Evolutionary conservation across 2,113 vertebrate genomes (phyloP).

Genomic region (Etheostoma spectabile): DNA sequence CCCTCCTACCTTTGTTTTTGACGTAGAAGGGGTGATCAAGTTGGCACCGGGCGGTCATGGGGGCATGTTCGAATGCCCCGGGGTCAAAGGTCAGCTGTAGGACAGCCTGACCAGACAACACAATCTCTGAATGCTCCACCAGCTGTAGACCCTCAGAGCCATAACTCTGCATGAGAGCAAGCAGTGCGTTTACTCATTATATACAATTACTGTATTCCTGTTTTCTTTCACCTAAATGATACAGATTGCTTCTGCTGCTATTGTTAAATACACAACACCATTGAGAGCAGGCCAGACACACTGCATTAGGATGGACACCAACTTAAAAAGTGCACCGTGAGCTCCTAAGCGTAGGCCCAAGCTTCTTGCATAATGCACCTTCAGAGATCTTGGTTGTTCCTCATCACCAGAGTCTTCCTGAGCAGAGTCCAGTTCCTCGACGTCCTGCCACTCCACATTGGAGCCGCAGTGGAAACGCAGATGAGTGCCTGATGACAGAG

Average conservation of each 20-base stretch:
- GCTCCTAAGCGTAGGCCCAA: background rate
- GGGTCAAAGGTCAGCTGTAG: conserved; percentile 98
- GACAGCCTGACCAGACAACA: conserved; percentile 92
- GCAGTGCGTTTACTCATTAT: background rate
- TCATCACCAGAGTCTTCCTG: conserved; percentile 84
- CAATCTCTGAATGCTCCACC: conserved; percentile 90
- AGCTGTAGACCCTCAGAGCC: conserved; percentile 94
- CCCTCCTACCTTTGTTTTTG: conserved; percentile 93
- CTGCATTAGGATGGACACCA: background rate
- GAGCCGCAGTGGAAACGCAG: conserved; percentile 92
- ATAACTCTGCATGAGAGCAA: conserved; percentile 84
- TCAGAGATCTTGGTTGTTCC: conserved; percentile 61
- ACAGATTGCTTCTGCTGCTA: background rate
- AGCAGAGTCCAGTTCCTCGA: conserved; percentile 88
- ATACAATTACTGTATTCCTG: background rate
- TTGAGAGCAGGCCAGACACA: no score
- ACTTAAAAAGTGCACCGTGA: background rate
- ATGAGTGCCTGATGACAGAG: conserved; percentile 85
- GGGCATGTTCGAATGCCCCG: conserved; percentile 88
- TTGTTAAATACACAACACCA: background rate
- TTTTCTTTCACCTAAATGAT: background rate
- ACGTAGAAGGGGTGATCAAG: conserved; percentile 97
- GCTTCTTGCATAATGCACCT: conserved; percentile 50
- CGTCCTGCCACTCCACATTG: conserved; percentile 91
- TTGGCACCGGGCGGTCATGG: conserved; percentile 91